A percentile compares a stretch with the other conserved stretches of the same genome.
phyloP scores from a whole-genome alignment of 1,140 invertebrate species.

The Dermatophagoides farinae region DNA sequence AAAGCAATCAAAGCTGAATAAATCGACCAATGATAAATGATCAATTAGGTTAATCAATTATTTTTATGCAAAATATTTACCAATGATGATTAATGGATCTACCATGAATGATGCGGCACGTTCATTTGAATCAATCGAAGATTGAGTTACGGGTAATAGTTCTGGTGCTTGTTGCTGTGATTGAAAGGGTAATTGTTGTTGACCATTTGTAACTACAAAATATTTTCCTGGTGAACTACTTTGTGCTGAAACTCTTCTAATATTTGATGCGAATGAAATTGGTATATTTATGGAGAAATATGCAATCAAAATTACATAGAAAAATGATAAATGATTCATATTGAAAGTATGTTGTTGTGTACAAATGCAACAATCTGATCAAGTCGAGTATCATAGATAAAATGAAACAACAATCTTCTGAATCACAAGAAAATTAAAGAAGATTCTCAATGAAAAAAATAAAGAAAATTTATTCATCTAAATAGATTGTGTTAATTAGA shows the following conservation, averaged over 20 bases:
- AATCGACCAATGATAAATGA: background rate
- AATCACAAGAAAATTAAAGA: too few species aligned
- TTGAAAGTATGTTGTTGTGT: too few species aligned
- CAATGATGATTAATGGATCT: constrained; percentile 13
- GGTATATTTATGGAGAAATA: too few species aligned
- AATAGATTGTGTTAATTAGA: too few species aligned
- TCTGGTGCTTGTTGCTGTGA: background rate
- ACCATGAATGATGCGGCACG: constrained; percentile 9
- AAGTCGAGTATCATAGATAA: too few species aligned
- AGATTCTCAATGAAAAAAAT: too few species aligned
- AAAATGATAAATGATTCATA: too few species aligned
- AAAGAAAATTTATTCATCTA: too few species aligned
- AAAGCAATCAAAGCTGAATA: constrained; percentile 11
- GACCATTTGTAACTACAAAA: background rate
- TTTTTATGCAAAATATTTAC: background rate
- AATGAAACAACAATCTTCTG: too few species aligned
- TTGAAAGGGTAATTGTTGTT: background rate
- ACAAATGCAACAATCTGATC: too few species aligned
- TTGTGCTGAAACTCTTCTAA: background rate
- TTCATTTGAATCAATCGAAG: background rate
- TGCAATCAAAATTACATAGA: too few species aligned
- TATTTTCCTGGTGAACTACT: background rate
- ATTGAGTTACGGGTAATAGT: background rate
- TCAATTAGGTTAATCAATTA: background rate
- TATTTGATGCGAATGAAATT: too few species aligned